Percentiles rank a stretch among this genome's conserved stretches.
These are phyloP conservation scores for Neoaliturus tenellus DNA, from an alignment of 2,888 invertebrate genomes.

Conservation along the genomic window DNA sequence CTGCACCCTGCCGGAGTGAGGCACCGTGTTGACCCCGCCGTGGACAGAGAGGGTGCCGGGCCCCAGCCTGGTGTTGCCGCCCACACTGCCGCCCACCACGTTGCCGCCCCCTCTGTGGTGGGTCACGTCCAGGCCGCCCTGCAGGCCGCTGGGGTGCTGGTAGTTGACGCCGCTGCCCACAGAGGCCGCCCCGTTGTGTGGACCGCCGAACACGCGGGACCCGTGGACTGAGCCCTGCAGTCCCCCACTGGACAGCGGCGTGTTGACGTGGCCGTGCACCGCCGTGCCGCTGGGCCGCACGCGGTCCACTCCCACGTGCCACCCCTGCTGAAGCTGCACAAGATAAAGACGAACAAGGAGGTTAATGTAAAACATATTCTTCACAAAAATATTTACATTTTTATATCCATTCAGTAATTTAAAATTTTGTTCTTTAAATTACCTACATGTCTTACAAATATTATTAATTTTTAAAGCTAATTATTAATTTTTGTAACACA, in stretches of 20 bases:
- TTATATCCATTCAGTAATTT: too few relatives aligned
- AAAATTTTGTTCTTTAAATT: too few relatives aligned
- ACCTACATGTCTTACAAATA: too few relatives aligned
- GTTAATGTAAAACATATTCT: too few relatives aligned
- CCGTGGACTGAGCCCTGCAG: constrained; percentile 8
- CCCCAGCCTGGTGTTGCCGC: constrained; percentile 1
- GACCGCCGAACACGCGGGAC: constrained; percentile 36
- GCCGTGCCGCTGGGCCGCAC: constrained; percentile 14
- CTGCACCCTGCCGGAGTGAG: constrained; percentile 17
- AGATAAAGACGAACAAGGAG: too few relatives aligned
- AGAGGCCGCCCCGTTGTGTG: constrained; percentile 5
- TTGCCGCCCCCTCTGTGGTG: constrained; percentile 1
- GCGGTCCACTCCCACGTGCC: background rate
- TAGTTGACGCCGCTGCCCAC: constrained; percentile 34
- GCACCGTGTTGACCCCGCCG: constrained; percentile 16
- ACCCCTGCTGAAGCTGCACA: too few relatives aligned
- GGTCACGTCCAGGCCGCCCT: constrained; percentile 23
- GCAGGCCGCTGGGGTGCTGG: constrained; percentile 33
- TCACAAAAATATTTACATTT: too few relatives aligned
- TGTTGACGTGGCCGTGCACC: constrained; percentile 39
- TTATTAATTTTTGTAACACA: too few relatives aligned
- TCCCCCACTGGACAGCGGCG: background rate
- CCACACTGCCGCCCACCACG: constrained; percentile 24
- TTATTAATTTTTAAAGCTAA: too few relatives aligned
- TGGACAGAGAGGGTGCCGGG: constrained; percentile 19